These are phyloP conservation scores for Cettia cetti DNA, from an alignment of 2,113 vertebrate genomes.

Conservation along the genomic window DNA sequence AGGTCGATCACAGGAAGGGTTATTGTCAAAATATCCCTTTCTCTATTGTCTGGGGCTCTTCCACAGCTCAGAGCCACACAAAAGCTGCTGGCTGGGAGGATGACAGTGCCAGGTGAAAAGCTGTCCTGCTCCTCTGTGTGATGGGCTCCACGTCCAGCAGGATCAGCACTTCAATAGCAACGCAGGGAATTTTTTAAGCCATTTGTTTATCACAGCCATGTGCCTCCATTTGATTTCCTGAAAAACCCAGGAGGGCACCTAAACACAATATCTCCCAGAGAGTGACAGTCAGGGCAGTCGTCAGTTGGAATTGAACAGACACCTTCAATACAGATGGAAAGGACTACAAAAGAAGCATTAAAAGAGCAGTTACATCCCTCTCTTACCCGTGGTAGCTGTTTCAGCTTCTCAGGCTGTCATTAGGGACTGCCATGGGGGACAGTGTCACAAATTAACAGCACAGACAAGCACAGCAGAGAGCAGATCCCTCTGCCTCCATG, in stretches of 20 bases:
- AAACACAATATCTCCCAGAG: background rate
- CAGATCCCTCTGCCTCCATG: rapidly evolving
- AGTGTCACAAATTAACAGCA: background rate
- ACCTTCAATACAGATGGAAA: background rate
- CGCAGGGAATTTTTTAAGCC: background rate
- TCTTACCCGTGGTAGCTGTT: background rate
- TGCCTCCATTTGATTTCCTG: background rate
- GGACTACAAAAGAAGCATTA: slow-evolving; percentile 19
- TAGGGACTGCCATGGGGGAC: background rate
- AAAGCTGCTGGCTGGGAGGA: background rate
- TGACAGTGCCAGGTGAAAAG: background rate
- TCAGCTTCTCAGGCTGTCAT: background rate
- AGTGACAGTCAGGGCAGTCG: slow-evolving; percentile 3
- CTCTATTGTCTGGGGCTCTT: background rate
- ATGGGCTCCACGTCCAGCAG: background rate
- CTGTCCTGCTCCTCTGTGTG: rapidly evolving
- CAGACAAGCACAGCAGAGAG: background rate
- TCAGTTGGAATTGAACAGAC: background rate
- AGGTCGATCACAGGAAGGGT: background rate
- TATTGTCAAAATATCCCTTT: background rate
- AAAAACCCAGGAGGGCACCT: slow-evolving; percentile 35
- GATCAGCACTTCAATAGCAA: background rate
- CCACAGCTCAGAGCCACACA: background rate
- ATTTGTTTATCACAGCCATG: background rate
- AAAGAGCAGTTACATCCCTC: background rate